A percentile compares a stretch with the other conserved stretches of the same genome.
phyloP scores from a whole-genome alignment of 2,888 invertebrate genomes.

The Drosophila anomelani region DNA sequence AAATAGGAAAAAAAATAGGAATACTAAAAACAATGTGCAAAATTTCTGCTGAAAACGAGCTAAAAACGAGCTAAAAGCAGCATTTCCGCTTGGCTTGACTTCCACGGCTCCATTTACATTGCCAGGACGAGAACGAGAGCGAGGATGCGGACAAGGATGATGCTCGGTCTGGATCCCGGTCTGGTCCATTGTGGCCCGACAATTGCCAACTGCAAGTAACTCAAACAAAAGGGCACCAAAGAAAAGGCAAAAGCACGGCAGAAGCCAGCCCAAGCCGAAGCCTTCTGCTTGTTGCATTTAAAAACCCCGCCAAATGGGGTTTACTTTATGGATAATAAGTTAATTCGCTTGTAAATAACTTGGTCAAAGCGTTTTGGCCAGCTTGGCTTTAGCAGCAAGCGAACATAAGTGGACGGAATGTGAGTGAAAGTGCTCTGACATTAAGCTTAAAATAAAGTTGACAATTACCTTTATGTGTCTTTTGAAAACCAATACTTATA shows the following conservation, averaged over 20 bases:
- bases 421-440: slow-evolving; percentile 27
- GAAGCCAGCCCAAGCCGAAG: slow-evolving; percentile 46
- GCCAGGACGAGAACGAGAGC: slow-evolving; percentile 33
- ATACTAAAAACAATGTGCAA: slow-evolving; percentile 41
- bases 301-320: slow-evolving; percentile 73
- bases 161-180: slow-evolving; percentile 30
- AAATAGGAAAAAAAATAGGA: slow-evolving; percentile 21
- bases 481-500: too few relatives aligned
- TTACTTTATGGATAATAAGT: slow-evolving; percentile 79
- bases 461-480: not conserved
- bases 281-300: slow-evolving; percentile 58
- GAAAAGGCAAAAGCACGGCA: slow-evolving; percentile 43
- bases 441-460: not conserved
- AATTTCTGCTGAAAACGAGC: slow-evolving; percentile 57
- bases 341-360: slow-evolving; percentile 78
- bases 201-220: slow-evolving; percentile 64
- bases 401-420: slow-evolving; percentile 17
- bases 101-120: slow-evolving; percentile 55
- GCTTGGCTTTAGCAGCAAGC: slow-evolving; percentile 31
- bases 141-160: slow-evolving; percentile 23
- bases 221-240: slow-evolving; percentile 40
- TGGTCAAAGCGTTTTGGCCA: slow-evolving; percentile 51
- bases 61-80: slow-evolving; percentile 79
- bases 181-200: slow-evolving; percentile 59
- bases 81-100: slow-evolving; percentile 79